Conservation (phyloP, 35 echinoderm and acorn worm genomes). For the Holothuria glaberrima region DNA sequence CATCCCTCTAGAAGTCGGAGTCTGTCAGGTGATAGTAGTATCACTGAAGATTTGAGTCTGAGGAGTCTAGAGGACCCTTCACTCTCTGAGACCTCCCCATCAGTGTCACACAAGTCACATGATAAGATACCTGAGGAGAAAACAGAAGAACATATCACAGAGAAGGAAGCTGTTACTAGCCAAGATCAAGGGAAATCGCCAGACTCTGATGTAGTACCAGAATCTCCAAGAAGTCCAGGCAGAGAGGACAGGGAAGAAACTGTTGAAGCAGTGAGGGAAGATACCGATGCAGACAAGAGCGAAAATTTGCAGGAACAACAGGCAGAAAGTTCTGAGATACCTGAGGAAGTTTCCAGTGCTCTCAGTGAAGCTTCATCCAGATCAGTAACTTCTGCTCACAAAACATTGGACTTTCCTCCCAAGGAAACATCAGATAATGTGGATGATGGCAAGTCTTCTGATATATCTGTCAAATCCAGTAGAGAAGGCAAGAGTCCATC, state of each 20-base stretch:
- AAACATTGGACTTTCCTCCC: background rate
- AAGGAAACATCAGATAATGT: background rate
- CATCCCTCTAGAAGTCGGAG: constrained; percentile 52
- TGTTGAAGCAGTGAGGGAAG: background rate
- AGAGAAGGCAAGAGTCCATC: constrained; percentile 14
- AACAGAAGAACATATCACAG: background rate
- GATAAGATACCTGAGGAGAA: constrained; percentile 39
- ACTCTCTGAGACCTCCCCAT: constrained; percentile 37
- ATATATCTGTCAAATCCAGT: constrained; percentile 17
- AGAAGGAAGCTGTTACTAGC: background rate
- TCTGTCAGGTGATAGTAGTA: constrained; percentile 69
- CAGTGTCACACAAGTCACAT: constrained; percentile 6
- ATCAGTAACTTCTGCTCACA: background rate
- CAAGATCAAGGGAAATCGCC: constrained; percentile 9
- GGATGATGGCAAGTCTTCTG: background rate
- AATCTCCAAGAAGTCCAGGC: background rate
- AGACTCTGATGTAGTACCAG: background rate
- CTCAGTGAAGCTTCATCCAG: constrained; percentile 9
- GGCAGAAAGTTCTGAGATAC: constrained; percentile 35
- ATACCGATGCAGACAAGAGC: background rate
- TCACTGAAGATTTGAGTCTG: constrained; percentile 66
- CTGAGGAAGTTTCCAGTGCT: constrained; percentile 39
- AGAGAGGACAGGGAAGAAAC: background rate
- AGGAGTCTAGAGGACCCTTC: constrained; percentile 67
- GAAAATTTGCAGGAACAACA: background rate